These are phyloP conservation scores for Orthochromis indermauri DNA, from an alignment of 2,113 vertebrate species.

Conservation along the genomic window DNA sequence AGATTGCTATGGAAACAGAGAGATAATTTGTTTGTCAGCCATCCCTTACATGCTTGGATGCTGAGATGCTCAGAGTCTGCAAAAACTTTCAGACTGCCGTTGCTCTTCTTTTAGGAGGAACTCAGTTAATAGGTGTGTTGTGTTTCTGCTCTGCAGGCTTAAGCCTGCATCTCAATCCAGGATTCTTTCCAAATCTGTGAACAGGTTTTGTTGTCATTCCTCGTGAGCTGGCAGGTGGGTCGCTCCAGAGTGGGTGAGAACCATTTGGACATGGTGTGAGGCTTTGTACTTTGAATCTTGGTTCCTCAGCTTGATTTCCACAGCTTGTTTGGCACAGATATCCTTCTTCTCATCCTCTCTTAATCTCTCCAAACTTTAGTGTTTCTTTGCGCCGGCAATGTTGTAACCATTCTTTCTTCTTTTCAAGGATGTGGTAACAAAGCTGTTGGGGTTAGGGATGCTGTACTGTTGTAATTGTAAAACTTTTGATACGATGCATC, in stretches of 20 bases:
- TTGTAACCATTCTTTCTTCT: neutral
- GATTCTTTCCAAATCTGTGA: slow-evolving; percentile 18
- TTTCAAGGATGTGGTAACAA: neutral
- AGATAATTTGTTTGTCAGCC: slow-evolving; percentile 57
- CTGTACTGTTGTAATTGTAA: neutral
- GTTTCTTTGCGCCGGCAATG: neutral
- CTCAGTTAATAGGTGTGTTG: slow-evolving; percentile 15
- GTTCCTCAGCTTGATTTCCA: slow-evolving; percentile 30
- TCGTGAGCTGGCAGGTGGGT: slow-evolving; percentile 20
- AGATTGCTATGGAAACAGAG: slow-evolving; percentile 62
- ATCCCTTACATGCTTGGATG: slow-evolving; percentile 40
- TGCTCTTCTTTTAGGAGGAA: slow-evolving; percentile 5
- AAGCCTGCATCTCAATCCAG: neutral
- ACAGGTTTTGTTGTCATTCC: slow-evolving; percentile 11
- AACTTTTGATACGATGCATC: neutral
- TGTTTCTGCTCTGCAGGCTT: slow-evolving; percentile 5
- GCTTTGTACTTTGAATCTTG: slow-evolving; percentile 36
- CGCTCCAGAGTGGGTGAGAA: slow-evolving; percentile 20
- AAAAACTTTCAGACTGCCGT: slow-evolving; percentile 27
- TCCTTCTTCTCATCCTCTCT: neutral
- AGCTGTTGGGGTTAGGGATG: neutral
- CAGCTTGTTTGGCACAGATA: slow-evolving; percentile 25
- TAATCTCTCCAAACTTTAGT: neutral
- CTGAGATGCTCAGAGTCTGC: slow-evolving; percentile 23
- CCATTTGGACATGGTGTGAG: slow-evolving; percentile 34